A percentile compares a stretch with the other conserved stretches of the same genome.
Evolutionary conservation across 2,888 invertebrate species (phyloP).

Genomic region (Epinotia demarniana): DNA sequence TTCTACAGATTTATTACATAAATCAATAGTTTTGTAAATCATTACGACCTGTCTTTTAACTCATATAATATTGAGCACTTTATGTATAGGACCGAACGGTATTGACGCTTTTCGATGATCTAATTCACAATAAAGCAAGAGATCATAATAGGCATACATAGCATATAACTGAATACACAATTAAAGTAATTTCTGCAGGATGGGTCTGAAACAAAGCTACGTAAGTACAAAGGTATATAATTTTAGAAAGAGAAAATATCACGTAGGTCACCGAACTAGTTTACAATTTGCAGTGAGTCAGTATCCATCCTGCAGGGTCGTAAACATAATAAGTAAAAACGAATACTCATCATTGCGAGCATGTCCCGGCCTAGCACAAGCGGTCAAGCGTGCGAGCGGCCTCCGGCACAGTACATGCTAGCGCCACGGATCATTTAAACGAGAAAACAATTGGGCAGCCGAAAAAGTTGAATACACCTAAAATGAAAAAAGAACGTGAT

Average conservation of each 20-base stretch:
- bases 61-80: not conserved
- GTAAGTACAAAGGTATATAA: not conserved
- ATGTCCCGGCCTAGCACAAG: constrained; percentile 79
- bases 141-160: constrained; percentile 23
- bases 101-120: constrained; percentile 16
- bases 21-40: not conserved
- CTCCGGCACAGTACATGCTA: constrained; percentile 75
- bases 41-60: not conserved
- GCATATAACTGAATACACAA: constrained; percentile 19
- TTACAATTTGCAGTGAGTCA: constrained; percentile 9
- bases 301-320: constrained; percentile 32
- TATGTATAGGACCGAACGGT: not conserved
- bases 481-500: constrained; percentile 83
- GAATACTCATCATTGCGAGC: constrained; percentile 84
- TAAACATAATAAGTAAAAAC: constrained; percentile 73
- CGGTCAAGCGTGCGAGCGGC: constrained; percentile 67
- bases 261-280: not conserved
- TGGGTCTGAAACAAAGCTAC: constrained; percentile 15
- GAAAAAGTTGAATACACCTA: constrained; percentile 85
- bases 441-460: constrained; percentile 85
- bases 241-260: not conserved
- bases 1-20: not conserved
- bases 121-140: constrained; percentile 6
- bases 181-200: constrained; percentile 30
- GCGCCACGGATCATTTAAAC: constrained; percentile 81